Conservation (phyloP, 1,140 invertebrate genomes). For the Ylistrum balloti region DNA sequence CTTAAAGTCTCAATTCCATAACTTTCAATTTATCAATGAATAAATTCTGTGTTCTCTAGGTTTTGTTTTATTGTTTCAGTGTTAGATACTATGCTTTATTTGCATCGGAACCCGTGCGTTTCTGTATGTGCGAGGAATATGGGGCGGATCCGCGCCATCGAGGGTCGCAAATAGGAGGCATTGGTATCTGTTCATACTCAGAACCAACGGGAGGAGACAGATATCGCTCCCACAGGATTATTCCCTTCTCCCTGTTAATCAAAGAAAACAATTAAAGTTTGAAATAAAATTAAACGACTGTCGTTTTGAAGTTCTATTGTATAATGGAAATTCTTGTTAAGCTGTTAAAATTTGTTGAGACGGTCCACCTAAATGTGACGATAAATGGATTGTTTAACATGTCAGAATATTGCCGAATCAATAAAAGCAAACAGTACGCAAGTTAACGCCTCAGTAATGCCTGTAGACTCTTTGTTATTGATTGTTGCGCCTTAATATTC, state of each 20-base stretch:
- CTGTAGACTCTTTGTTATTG: neutral
- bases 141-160: neutral
- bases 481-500: neutral
- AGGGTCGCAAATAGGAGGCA: neutral
- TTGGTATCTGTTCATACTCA: slow-evolving; percentile 25
- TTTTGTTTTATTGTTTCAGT: neutral
- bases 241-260: neutral
- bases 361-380: neutral
- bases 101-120: neutral
- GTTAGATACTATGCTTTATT: neutral
- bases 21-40: neutral
- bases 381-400: neutral
- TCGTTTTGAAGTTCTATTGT: neutral
- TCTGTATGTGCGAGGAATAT: neutral
- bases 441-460: neutral
- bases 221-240: neutral
- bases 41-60: neutral
- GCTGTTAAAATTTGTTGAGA: slow-evolving; percentile 26
- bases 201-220: neutral
- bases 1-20: neutral
- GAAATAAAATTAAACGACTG: slow-evolving; percentile 39
- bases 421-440: neutral
- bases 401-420: neutral
- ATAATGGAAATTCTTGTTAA: slow-evolving; percentile 30
- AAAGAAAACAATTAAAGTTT: slow-evolving; percentile 30